Base-by-base conservation (phyloP, 2,888 invertebrate genomes). In the Diadromus collaris region DNA sequence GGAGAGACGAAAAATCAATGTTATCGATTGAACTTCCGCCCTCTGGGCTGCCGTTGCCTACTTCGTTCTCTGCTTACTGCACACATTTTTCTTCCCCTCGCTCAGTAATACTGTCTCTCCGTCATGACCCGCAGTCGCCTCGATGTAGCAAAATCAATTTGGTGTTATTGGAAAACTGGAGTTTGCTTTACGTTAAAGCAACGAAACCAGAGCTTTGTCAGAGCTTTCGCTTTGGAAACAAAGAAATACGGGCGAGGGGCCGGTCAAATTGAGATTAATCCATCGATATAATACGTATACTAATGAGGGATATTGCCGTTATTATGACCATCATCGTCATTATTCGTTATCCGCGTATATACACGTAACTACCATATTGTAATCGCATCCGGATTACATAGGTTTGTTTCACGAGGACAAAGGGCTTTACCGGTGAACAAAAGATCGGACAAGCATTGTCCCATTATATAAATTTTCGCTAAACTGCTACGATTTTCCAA, bases 391-490 rank as follows among this genome's bases (percentile, higher is more conserved):
- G 73, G 38, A 84, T 84, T 83, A 77, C 81, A 84, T 81, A 81
- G 71, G 44, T 78, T 69, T 71, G 64, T 60, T 63, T 77, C 38
- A 27, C 16, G 44, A 1, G 54, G 38, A 7, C 19, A n/a, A 46
- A 56, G 54, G 38, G 19, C 38, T 41, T 4, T 16, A 41, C 38
- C 38, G 38, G 38, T 5, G 4, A 41, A 24, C 6, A 13, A 70
- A 60, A 38, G 41, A 51, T 34, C 32, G 38, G 44, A 56, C 4
- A 61, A 72, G 51, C 54, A n/a, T 77, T 67, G 44, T 68, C 71
- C 76, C 75, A 81, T 83, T 83, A 78, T 67, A 83, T 81, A 78
- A 83, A 83, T 83, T 82, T 64, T 79, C 81, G 34, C 81, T 69
- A 80, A 83, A 83, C 70, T 82, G 75, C 81, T 69, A 78, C 82